Evolutionary conservation across 2,797 vertebrate species (phyloP), one percentile per base, ranked within the genome.

Genomic region (Macropodus opercularis): DNA sequence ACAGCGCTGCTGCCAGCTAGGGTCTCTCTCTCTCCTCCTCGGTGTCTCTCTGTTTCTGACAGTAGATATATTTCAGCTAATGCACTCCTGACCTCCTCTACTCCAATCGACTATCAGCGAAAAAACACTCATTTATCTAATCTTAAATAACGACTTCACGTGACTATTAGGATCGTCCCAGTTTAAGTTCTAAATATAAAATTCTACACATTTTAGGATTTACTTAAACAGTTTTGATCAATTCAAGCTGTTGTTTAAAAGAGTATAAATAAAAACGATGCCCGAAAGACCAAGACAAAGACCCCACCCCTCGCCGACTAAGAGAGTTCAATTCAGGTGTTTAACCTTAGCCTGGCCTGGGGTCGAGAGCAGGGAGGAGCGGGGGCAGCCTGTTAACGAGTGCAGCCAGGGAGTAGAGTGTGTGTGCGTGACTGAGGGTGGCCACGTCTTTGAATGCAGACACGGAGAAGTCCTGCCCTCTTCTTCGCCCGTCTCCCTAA

Each of bases 1-100:
- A 77, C 79, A 80, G 83, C 58, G 64, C 75, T 77, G 84, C 78
- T 92, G 90, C 91, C 92, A 92, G 87, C 86, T 31, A 88, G 75
- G 75, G 73, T 73, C 80, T 81, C 75, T 81, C 69, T 63, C 77
- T 65, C 14, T 41, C 60, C 56, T 52, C 53, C 34, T 63, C 36
- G 54, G 21, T 52, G 63, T 43, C 39, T 63, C 61, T 53, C 58
- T 52, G 46, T 74, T 62, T 75, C 74, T 83, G 83, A 87, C 83
- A 88, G 81, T 89, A 65, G 84, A 89, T 90, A 84, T 81, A 86
- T 89, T 89, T 89, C 89, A 88, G 75, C 81, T 88, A 89, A 88
- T 88, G 77, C 74, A 79, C 81, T 88, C 77, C 81, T 79, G 84
- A 85, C 81, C 79, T 86, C 72, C 83, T 85, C 70, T 64, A 71